phyloP scores from a whole-genome alignment of 2,888 invertebrate species.

The Criorhina ranunculi region DNA sequence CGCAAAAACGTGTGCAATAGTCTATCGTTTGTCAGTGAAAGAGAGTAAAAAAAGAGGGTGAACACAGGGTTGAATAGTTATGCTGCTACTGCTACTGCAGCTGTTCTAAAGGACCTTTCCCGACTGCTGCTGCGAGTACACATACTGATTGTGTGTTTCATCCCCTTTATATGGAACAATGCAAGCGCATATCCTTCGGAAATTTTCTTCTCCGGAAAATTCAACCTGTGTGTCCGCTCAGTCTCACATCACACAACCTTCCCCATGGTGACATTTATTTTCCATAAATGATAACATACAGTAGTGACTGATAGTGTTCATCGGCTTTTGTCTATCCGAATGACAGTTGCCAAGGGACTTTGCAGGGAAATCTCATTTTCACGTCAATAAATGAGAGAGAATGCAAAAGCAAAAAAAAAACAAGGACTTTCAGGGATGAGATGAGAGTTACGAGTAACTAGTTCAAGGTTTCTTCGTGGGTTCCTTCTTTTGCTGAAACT shows the following conservation, averaged over 20 bases:
- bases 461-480: constrained; percentile 65
- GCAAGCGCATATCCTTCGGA: constrained; percentile 56
- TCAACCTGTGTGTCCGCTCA: constrained; percentile 61
- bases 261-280: constrained; percentile 56
- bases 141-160: constrained; percentile 37
- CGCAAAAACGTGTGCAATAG: constrained; percentile 65
- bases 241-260: constrained; percentile 14
- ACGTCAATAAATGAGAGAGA: constrained; percentile 32
- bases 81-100: constrained; percentile 18
- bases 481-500: constrained; percentile 9
- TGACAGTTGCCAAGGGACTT: constrained; percentile 39
- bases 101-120: constrained; percentile 47
- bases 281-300: constrained; percentile 19
- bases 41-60: constrained; percentile 49
- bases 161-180: constrained; percentile 61
- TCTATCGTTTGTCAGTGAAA: constrained; percentile 29
- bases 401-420: neutral
- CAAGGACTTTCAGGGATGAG: constrained; percentile 60
- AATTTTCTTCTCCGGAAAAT: constrained; percentile 69
- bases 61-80: constrained; percentile 22
- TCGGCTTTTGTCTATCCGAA: constrained; percentile 24
- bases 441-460: constrained; percentile 58
- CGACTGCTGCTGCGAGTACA: constrained; percentile 14
- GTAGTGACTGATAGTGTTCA: constrained; percentile 52
- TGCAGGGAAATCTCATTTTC: constrained; percentile 41